Evolutionary conservation across 2,113 vertebrate species (phyloP).

Genomic region (Etheostoma cragini): DNA sequence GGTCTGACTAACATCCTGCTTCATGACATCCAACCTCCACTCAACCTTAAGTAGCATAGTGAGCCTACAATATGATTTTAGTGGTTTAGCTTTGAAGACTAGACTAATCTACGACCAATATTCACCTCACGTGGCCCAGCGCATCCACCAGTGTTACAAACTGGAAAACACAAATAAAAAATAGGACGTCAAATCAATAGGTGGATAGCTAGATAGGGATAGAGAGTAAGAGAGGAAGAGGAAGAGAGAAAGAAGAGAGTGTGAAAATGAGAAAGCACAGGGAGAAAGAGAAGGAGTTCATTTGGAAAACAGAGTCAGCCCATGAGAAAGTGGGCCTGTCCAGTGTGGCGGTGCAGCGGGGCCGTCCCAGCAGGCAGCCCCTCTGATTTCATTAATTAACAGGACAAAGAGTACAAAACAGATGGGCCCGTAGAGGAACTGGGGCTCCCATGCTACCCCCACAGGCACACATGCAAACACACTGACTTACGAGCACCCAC

Average conservation of each 20-base stretch:
- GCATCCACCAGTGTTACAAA: constrained; percentile 73
- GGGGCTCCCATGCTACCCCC: constrained; percentile 71
- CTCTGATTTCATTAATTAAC: constrained; percentile 86
- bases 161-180: constrained; percentile 72
- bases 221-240: background rate
- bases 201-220: background rate
- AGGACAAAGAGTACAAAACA: constrained; percentile 86
- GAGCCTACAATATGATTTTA: constrained; percentile 75
- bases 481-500: constrained; percentile 25
- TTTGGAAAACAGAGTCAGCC: constrained; percentile 75
- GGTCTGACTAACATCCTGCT: constrained; percentile 77
- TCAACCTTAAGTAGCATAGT: constrained; percentile 64
- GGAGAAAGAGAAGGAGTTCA: constrained; percentile 68
- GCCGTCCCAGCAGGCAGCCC: constrained; percentile 81
- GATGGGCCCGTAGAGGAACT: constrained; percentile 81
- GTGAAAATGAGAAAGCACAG: constrained; percentile 40
- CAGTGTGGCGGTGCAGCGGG: constrained; percentile 71
- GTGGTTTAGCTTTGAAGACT: constrained; percentile 67
- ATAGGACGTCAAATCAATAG: constrained; percentile 43
- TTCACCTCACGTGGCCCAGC: constrained; percentile 77
- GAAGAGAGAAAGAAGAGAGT: background rate
- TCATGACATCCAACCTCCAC: constrained; percentile 74
- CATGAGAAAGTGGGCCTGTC: constrained; percentile 80
- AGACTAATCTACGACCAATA: constrained; percentile 78
- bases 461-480: constrained; percentile 56